phyloP scores from a whole-genome alignment of 2,113 vertebrate genomes.

The Suncus etruscus region DNA sequence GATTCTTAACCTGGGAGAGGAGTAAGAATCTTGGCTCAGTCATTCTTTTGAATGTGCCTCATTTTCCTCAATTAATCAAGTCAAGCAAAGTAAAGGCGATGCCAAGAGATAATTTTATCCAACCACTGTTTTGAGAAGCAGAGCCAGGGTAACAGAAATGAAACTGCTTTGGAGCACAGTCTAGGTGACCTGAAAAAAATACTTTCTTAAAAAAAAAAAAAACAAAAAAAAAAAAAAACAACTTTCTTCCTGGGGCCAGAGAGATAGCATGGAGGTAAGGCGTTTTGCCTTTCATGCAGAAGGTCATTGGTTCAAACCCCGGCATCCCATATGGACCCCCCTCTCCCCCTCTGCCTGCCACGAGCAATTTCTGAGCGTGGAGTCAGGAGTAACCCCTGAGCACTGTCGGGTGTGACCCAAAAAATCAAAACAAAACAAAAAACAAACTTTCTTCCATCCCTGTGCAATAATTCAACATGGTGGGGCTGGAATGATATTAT shows the following conservation, averaged over 20 bases:
- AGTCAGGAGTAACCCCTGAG: too few relatives aligned
- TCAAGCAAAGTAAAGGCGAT: not conserved
- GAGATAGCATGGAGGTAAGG: too few relatives aligned
- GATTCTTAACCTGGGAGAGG: not conserved
- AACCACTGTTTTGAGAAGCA: not conserved
- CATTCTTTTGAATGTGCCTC: not conserved
- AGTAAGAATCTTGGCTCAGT: not conserved
- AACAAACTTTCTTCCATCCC: not conserved
- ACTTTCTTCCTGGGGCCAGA: too few relatives aligned
- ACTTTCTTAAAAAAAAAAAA: not conserved
- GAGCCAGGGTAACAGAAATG: not conserved
- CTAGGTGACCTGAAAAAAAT: not conserved
- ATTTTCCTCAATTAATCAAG: constrained; percentile 12
- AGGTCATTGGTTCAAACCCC: too few relatives aligned
- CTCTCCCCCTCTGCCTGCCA: too few relatives aligned
- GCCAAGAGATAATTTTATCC: not conserved
- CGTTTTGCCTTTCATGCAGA: too few relatives aligned
- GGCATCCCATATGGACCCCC: too few relatives aligned
- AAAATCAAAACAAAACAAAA: too few relatives aligned
- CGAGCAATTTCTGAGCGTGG: too few relatives aligned
- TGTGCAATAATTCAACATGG: not conserved
- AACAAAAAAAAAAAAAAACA: too few relatives aligned
- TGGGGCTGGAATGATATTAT: not conserved
- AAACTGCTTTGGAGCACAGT: constrained; percentile 22
- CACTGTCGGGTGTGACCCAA: too few relatives aligned